Evolutionary conservation across 2,888 invertebrate species (phyloP), one percentile per base, ranked within the genome.

Genomic region (Pantelozetes paolii): DNA sequence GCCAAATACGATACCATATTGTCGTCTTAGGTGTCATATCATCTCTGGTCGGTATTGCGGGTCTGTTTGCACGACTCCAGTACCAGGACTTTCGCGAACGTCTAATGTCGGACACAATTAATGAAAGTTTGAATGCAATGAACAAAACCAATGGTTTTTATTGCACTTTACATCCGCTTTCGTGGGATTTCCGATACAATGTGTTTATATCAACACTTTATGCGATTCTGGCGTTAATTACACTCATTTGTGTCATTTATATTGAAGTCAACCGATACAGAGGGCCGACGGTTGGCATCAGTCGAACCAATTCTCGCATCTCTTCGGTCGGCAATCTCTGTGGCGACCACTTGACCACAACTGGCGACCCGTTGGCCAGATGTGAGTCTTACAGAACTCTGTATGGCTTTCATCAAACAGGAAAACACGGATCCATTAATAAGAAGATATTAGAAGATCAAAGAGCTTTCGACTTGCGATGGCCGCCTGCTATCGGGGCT

Each of bases 171-270:
- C 82, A 85, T 80, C 84, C 85, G 0, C 83, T 84, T 78, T 82
- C 83, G 71, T 80, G 85, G 76, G 84, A 85, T 78, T 78, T 83
- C 6, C 83, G 84, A 76, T 84, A 83, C 80, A 83, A 83, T 78
- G 81, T 86, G 76, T 84, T 86, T 78, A 84, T 85, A 72, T 80
- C 86, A 69, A 83, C 84, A 15, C 80, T 87, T 73, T 85, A 86
- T 80, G 81, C 84, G 8, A 81, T 85, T 73, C 80, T 87, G 15
- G 83, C 84, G 62, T 78, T 83, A 71, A 81, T 84, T 40, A 85
- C 85, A 5, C 80, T 84, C 6, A 80, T 83, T 54, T 83, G 84
- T 40, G 82, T 84, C 76, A 78, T 84, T 3, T 81, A 67, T 42
- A 67, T 64, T 23, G 64, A 62, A 32, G 40, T 73, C n/a, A 67